phyloP scores from a whole-genome alignment of 2,113 vertebrate genomes.

The Scytalopus superciliaris region DNA sequence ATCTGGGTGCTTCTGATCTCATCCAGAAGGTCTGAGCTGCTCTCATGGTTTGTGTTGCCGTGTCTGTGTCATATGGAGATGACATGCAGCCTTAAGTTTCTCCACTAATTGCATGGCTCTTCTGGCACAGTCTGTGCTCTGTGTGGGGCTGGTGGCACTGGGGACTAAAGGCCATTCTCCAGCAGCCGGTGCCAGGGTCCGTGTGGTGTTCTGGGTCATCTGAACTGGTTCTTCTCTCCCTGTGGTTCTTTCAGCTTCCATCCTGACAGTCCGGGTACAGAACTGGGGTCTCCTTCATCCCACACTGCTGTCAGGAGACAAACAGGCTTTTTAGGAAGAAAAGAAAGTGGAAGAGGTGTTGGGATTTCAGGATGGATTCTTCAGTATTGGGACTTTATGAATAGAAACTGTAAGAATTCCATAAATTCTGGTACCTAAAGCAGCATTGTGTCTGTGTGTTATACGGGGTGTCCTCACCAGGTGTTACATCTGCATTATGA shows the following conservation, averaged over 20 bases:
- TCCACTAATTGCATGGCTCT: neutral
- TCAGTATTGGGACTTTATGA: neutral
- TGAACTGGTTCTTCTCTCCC: neutral
- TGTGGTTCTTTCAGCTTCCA: fast-evolving
- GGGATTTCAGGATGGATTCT: neutral
- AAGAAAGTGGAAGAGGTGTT: neutral
- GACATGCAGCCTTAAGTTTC: neutral
- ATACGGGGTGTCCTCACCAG: neutral
- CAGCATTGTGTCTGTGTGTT: neutral
- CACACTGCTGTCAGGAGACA: fast-evolving
- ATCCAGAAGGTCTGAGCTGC: neutral
- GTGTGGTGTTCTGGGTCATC: fast-evolving
- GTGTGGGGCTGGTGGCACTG: neutral
- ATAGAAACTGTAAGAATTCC: neutral
- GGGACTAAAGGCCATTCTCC: neutral
- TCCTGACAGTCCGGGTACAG: fast-evolving
- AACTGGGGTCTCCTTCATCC: fast-evolving
- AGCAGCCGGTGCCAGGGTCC: fast-evolving
- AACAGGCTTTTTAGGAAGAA: neutral
- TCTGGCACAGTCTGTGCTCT: neutral
- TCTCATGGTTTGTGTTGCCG: neutral
- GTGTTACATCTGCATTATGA: fast-evolving
- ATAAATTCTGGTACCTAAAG: fast-evolving
- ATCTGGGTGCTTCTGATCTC: conserved; percentile 5
- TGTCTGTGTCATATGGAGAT: neutral